These are phyloP conservation scores for Grallaria varia DNA, from an alignment of 2,113 vertebrate genomes.

Conservation along the genomic window DNA sequence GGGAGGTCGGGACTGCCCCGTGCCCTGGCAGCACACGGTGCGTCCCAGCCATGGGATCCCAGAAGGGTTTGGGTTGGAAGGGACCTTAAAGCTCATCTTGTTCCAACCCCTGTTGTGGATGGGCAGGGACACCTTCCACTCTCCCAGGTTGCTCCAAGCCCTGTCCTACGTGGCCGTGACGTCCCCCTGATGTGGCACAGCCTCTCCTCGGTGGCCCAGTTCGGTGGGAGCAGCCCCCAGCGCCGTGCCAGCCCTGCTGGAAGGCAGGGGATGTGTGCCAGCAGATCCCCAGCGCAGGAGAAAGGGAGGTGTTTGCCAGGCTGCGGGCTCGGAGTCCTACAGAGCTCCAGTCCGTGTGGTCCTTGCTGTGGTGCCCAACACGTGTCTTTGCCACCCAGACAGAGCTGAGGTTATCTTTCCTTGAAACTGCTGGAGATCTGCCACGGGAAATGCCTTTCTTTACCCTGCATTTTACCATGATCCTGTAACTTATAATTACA, in stretches of 20 bases:
- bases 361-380: neutral
- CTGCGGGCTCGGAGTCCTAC: neutral
- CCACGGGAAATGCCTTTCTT: neutral
- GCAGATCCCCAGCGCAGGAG: neutral
- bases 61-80: neutral
- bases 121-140: neutral
- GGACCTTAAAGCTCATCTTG: fast-evolving
- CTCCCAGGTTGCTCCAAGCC: neutral
- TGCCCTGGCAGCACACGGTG: fast-evolving
- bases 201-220: neutral
- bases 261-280: fast-evolving
- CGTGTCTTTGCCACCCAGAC: neutral
- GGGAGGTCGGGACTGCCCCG: neutral
- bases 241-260: neutral
- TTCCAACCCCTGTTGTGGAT: neutral
- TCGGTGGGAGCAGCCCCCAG: neutral
- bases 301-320: neutral
- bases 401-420: neutral
- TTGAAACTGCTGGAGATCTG: slow-evolving; percentile 1
- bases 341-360: neutral
- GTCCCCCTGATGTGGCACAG: neutral
- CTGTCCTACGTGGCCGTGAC: neutral
- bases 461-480: neutral
- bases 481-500: neutral
- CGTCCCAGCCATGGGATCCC: neutral